Percentiles rank a stretch among this genome's conserved stretches.
Conservation (phyloP, 1,140 invertebrate genomes). For the Archivesica marissinica region DNA sequence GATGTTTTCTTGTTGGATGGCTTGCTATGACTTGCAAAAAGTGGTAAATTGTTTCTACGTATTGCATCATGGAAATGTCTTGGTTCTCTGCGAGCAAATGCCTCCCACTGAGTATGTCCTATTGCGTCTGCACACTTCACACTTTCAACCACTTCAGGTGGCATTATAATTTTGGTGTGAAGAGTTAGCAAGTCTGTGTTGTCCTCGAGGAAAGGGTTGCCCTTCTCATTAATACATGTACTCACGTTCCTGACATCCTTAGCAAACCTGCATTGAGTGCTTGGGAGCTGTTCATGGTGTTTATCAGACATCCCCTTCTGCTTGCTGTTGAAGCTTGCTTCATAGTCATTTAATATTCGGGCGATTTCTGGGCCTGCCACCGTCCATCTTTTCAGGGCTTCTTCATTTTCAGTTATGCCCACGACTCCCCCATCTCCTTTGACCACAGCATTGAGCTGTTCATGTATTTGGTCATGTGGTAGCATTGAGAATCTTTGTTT, state of each 20-base stretch:
- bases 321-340: too few species aligned
- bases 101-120: too few species aligned
- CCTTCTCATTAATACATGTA: background rate
- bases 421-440: slow-evolving; percentile 22
- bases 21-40: too few species aligned
- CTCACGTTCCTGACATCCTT: background rate
- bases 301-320: background rate
- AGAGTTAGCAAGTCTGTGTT: background rate
- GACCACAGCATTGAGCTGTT: slow-evolving; percentile 13
- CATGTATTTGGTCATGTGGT: slow-evolving; percentile 15
- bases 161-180: background rate
- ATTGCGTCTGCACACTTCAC: background rate
- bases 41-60: background rate
- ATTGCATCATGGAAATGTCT: background rate
- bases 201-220: background rate
- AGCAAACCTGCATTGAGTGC: background rate
- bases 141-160: background rate
- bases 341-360: background rate
- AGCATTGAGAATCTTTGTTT: background rate
- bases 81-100: too few species aligned
- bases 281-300: background rate
- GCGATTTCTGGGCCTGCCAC: background rate
- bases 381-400: background rate
- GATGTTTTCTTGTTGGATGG: too few species aligned
- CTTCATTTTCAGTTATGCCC: background rate